Conservation (phyloP, 2,888 invertebrate species). For the Calameuta filiformis region DNA sequence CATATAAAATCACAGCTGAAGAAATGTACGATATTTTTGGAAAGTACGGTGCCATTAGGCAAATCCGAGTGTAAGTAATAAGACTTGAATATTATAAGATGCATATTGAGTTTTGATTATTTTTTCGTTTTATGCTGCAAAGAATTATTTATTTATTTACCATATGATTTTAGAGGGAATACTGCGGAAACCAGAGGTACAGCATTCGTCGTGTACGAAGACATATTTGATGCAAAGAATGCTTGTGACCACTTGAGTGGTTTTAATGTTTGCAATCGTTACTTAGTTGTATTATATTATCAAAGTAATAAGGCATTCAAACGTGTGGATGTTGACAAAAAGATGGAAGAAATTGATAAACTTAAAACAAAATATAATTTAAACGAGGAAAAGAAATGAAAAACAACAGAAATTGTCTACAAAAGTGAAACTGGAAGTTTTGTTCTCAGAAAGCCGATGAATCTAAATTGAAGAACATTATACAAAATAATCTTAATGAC, state of each 20-base stretch:
- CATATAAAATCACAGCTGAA: constrained; percentile 99
- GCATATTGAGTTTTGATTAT: not conserved
- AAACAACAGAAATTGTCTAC: not conserved
- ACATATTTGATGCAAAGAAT: constrained; percentile 99
- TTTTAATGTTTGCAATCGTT: constrained; percentile 98
- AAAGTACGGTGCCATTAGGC: constrained; percentile 98
- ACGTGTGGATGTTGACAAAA: constrained; percentile 94
- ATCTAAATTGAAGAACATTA: not conserved
- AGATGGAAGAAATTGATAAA: constrained; percentile 94
- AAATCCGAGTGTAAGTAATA: constrained; percentile 92
- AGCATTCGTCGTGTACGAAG: constrained; percentile 99
- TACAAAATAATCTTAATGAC: not conserved
- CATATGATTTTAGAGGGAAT: constrained; percentile 80
- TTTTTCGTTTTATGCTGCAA: not conserved
- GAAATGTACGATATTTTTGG: constrained; percentile 99
- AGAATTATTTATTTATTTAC: constrained; percentile 13
- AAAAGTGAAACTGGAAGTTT: not conserved
- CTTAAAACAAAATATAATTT: constrained; percentile 88
- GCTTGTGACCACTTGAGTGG: constrained; percentile 99
- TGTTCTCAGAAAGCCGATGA: not conserved
- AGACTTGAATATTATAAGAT: not conserved
- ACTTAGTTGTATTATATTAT: constrained; percentile 98
- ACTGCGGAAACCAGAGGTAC: constrained; percentile 98
- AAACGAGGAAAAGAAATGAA: constrained; percentile 59
- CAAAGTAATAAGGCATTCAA: constrained; percentile 97